Base-by-base conservation (phyloP, 2,113 vertebrate genomes). In the Cyprinus carpio region DNA sequence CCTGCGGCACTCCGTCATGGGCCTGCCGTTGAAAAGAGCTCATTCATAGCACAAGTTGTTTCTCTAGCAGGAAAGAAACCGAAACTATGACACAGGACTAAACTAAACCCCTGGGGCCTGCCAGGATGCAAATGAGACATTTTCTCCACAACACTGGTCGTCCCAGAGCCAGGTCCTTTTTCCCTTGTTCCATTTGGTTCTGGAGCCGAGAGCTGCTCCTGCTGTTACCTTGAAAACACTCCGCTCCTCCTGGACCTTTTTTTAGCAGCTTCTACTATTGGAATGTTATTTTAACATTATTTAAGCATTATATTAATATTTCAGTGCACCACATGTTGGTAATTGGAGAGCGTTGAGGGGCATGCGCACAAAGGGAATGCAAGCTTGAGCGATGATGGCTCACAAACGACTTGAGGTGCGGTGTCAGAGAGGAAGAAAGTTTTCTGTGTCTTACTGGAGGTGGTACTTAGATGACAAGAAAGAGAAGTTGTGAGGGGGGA, bases 381-480 rank as follows among this genome's bases (percentile, higher is more conserved):
- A 8, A 58, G 84, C 64, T 60, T 79, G 84, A 76, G 78, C 43
- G 43, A 67, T 67, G 60, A 69, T 67, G 83, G 29, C 46, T 56
- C 84, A 43, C 46, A 34, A 49, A 72, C 87, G 46, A 9, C 71
- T 89, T 91, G 85, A 15, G 80, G 86, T 90, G 87, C 84, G 75
- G 87, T 90, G 86, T 90, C 77, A 89, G 88, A 54, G 31, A 79
- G 72, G 88, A 91, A 89, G 90, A 88, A 89, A 80, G 87, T 89
- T 93, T 91, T 91, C 89, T 89, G 92, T 91, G 80, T 88, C 87
- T 87, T 92, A 91, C 92, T 89, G 91, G 92, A 91, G 93, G 93
- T 91, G 91, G 90, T 89, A 89, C 89, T 91, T 90, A n/a, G 43
- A 51, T 62, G 62, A 80, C 56, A 80, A 80, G 77, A 80, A 80